Conservation (phyloP, 2,888 invertebrate species). For the Meiosimyza platycephala region DNA sequence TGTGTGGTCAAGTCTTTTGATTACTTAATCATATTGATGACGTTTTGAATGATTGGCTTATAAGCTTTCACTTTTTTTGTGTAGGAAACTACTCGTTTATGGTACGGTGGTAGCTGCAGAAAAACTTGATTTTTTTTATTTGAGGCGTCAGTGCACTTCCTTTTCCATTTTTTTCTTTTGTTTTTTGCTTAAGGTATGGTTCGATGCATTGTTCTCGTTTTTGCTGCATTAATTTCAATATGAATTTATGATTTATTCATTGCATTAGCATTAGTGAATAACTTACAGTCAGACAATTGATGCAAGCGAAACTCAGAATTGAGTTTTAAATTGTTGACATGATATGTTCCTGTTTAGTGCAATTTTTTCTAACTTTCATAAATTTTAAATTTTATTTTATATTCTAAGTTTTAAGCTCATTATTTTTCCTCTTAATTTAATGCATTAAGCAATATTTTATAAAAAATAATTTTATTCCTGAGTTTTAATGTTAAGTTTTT, state of each 20-base stretch:
- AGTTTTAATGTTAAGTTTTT: too few relatives aligned
- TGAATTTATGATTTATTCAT: constrained; percentile 24
- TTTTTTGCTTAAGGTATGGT: not conserved
- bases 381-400: too few relatives aligned
- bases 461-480: too few relatives aligned
- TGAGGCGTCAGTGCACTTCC: not conserved
- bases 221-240: constrained; percentile 10
- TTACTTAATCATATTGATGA: constrained; percentile 58
- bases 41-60: constrained; percentile 43
- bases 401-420: too few relatives aligned
- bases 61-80: constrained; percentile 46
- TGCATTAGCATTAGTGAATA: constrained; percentile 23
- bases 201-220: not conserved
- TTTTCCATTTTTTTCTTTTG: not conserved
- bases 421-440: too few relatives aligned
- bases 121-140: too few relatives aligned
- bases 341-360: too few relatives aligned
- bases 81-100: not conserved
- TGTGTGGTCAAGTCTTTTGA: constrained; percentile 58
- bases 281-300: not conserved
- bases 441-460: too few relatives aligned
- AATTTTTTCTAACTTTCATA: too few relatives aligned
- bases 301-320: too few relatives aligned
- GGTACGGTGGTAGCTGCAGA: not conserved
- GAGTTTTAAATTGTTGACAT: too few relatives aligned